These are phyloP conservation scores for Euwallacea fornicatus DNA, from an alignment of 1,140 invertebrate genomes.

Conservation along the genomic window DNA sequence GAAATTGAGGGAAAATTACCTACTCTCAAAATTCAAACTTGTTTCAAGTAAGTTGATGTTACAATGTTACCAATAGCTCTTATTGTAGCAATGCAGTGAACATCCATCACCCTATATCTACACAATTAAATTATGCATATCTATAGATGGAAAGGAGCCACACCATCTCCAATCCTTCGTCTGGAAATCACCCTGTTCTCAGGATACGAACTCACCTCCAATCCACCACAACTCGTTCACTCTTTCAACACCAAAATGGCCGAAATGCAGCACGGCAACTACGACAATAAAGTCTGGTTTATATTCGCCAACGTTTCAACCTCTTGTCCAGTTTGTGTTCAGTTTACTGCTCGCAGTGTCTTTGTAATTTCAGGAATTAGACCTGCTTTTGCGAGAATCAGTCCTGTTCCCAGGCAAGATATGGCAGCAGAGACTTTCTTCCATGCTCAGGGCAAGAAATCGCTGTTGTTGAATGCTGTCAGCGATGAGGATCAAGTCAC, in stretches of 20 bases:
- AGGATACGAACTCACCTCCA: conserved; percentile 60
- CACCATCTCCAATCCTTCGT: conserved; percentile 61
- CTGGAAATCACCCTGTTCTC: conserved; percentile 65
- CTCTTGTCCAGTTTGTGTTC: conserved; percentile 62
- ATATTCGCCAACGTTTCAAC: conserved; percentile 64
- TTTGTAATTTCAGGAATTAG: conserved; percentile 62
- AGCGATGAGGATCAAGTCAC: conserved; percentile 66
- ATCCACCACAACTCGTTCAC: conserved; percentile 53
- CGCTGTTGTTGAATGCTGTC: conserved; percentile 58
- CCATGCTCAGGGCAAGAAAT: conserved; percentile 60
- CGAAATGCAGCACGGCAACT: conserved; percentile 60
- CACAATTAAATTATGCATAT: too few relatives aligned
- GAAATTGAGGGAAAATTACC: conserved; percentile 64
- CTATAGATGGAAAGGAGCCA: conserved; percentile 61
- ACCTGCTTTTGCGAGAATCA: conserved; percentile 63
- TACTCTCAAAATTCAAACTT: conserved; percentile 61
- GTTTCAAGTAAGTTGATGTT: conserved; percentile 41
- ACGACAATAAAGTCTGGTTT: conserved; percentile 64
- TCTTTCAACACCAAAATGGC: conserved; percentile 55
- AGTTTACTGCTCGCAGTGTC: conserved; percentile 59
- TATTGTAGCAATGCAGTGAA: too few relatives aligned
- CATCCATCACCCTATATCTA: too few relatives aligned
- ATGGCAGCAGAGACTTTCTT: conserved; percentile 64
- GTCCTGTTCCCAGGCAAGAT: conserved; percentile 61
- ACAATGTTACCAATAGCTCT: too few relatives aligned